Evolutionary conservation across 2,113 vertebrate species (phyloP).

Genomic region (Anthoscopus minutus): DNA sequence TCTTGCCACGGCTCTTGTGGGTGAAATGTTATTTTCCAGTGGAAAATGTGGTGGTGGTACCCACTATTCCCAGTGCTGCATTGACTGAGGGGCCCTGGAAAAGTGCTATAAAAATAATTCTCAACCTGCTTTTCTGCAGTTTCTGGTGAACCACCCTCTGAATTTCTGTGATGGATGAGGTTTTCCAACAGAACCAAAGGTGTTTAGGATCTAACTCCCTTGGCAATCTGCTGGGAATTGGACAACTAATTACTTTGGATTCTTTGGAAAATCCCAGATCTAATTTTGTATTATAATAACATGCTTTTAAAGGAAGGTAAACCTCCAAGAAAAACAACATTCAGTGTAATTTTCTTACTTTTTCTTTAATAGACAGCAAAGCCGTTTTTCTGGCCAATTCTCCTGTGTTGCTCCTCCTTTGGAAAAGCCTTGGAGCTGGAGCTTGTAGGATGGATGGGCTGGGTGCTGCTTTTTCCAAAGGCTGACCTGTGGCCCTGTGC

Average conservation of each 20-base stretch:
- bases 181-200: slow-evolving; percentile 9
- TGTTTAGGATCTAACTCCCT: slow-evolving; percentile 11
- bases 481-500: neutral
- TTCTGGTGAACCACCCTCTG: neutral
- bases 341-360: neutral
- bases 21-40: neutral
- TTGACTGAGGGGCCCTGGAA: neutral
- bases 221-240: neutral
- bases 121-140: neutral
- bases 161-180: neutral
- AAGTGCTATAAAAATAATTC: neutral
- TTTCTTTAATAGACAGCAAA: neutral
- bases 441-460: neutral
- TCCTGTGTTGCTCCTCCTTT: neutral
- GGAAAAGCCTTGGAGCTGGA: neutral
- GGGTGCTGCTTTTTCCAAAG: neutral
- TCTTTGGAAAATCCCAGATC: slow-evolving; percentile 34
- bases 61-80: neutral
- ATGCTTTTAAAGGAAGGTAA: neutral
- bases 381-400: fast-evolving
- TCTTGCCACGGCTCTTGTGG: neutral
- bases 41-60: neutral
- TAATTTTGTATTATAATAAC: slow-evolving; percentile 27
- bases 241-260: slow-evolving; percentile 35
- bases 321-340: neutral